Evolutionary conservation across 2,113 vertebrate species (phyloP), one percentile per base, ranked within the genome.

Genomic region (Euleptes europaea): DNA sequence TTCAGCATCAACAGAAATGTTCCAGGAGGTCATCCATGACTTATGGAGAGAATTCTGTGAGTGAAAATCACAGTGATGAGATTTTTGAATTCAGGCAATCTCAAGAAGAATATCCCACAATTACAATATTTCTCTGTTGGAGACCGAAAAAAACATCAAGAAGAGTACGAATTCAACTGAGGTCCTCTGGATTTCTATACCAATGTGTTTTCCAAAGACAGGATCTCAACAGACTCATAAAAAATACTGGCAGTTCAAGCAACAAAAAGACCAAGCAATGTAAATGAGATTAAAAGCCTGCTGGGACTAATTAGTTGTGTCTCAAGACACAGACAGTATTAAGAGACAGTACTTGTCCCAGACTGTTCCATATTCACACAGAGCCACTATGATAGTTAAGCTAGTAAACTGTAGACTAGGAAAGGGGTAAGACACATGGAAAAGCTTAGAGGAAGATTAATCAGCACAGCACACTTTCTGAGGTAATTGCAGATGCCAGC

Each of bases 291-390:
- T 26, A 40, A 71, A 82, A 54, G 33, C 67, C 80, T 71, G 70
- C 47, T 26, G 78, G 67, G 78, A 80, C 63, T 49, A 80, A 80
- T 80, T 80, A 80, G 42, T 33, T 67, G 60, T 33, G 9, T 31
- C 54, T 63, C 76, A 78, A 78, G 35, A 63, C 57, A 23, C 75
- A 78, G 33, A 78, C 23, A 15, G 54, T 42, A 33, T 54, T 54
- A 77, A 54, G 74, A 77, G 74, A 77, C 74, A 54, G 74, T 31
- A 80, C n/a, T 80, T n/a, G 26, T 71, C 80, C 60, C 17, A 80
- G 42, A 66, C 63, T 80, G 33, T 70, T 51, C 67, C 80, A 71
- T 71, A 71, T 82, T 82, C 49, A 54, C 33, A 15, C 49, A 71
- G 66, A 70, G 33, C 23, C 67, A 70, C 21, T 57, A 6, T 51